Percentiles rank a stretch among this genome's conserved stretches.
phyloP scores from a whole-genome alignment of 2,113 vertebrate genomes.

The Amphiprion percula region DNA sequence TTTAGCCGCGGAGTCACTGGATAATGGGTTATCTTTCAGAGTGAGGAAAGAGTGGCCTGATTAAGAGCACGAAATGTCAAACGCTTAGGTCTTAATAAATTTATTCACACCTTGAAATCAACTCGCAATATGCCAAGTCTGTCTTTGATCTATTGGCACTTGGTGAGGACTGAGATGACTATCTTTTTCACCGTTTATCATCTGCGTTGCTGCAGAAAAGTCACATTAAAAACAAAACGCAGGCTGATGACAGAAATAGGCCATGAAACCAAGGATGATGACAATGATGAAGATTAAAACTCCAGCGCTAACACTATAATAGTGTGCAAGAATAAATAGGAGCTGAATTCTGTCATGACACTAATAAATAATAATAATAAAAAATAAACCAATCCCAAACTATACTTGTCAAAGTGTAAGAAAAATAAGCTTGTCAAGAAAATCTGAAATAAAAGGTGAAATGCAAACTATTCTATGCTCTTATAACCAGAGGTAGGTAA shows the following conservation, averaged over 20 bases:
- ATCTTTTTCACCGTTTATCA: constrained; percentile 13
- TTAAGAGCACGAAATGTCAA: constrained; percentile 48
- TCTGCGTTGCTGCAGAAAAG: constrained; percentile 41
- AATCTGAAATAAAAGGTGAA: constrained; percentile 4
- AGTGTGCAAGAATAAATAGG: constrained; percentile 75
- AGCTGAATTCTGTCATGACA: constrained; percentile 46
- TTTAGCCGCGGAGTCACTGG: constrained; percentile 51
- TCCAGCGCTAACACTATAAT: constrained; percentile 29
- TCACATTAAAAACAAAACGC: constrained; percentile 22
- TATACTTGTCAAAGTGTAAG: constrained; percentile 33
- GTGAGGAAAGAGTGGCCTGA: constrained; percentile 42
- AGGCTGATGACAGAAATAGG: constrained; percentile 23
- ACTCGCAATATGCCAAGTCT: constrained; percentile 42
- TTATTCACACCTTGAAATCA: constrained; percentile 59
- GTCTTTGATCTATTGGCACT: constrained; percentile 56
- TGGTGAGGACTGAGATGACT: constrained; percentile 54
- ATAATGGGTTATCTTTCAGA: constrained; percentile 62
- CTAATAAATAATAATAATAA: constrained; percentile 75
- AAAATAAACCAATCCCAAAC: constrained; percentile 41
- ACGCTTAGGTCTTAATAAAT: constrained; percentile 40
- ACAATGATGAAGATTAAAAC: constrained; percentile 40
- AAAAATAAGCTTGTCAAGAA: constrained; percentile 7
- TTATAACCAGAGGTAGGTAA: constrained; percentile 79
- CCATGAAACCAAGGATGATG: constrained; percentile 43
- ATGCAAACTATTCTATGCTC: constrained; percentile 58